Evolutionary conservation across 2,888 invertebrate genomes (phyloP).

Genomic region (Ophion ventricosus): DNA sequence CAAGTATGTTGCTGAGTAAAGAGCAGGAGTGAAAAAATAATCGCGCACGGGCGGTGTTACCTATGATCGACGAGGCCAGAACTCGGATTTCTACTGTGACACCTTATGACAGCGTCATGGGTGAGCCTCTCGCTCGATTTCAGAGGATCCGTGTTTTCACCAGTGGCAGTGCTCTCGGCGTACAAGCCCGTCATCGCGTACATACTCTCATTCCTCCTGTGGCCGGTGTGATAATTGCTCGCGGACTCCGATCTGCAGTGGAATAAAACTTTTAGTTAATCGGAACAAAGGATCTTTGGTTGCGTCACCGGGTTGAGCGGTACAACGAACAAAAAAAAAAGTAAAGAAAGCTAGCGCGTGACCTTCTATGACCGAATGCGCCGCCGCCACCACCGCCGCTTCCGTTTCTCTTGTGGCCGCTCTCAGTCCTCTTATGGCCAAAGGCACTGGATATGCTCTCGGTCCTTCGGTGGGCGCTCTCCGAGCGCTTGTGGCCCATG

Average conservation of each 20-base stretch:
- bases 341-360: constrained; percentile 29
- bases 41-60: constrained; percentile 81
- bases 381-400: constrained; percentile 70
- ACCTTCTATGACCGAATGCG: constrained; percentile 80
- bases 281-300: too few relatives aligned
- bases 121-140: constrained; percentile 80
- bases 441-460: constrained; percentile 82
- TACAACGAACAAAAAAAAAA: background rate
- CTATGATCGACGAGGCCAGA: constrained; percentile 88
- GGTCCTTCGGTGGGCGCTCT: constrained; percentile 80
- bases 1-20: too few relatives aligned
- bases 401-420: constrained; percentile 79
- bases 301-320: too few relatives aligned
- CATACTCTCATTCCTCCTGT: constrained; percentile 93
- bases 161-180: constrained; percentile 87
- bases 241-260: constrained; percentile 79
- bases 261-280: background rate
- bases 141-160: constrained; percentile 83
- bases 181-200: constrained; percentile 95
- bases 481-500: constrained; percentile 79
- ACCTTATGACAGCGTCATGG: constrained; percentile 86
- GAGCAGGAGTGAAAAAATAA: background rate
- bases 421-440: constrained; percentile 80
- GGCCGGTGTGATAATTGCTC: constrained; percentile 81
- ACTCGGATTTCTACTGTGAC: constrained; percentile 93